Percentiles rank a stretch among this genome's conserved stretches.
These are phyloP conservation scores for Oncorhynchus mykiss DNA, from an alignment of 2,113 vertebrate species.

Conservation along the genomic window DNA sequence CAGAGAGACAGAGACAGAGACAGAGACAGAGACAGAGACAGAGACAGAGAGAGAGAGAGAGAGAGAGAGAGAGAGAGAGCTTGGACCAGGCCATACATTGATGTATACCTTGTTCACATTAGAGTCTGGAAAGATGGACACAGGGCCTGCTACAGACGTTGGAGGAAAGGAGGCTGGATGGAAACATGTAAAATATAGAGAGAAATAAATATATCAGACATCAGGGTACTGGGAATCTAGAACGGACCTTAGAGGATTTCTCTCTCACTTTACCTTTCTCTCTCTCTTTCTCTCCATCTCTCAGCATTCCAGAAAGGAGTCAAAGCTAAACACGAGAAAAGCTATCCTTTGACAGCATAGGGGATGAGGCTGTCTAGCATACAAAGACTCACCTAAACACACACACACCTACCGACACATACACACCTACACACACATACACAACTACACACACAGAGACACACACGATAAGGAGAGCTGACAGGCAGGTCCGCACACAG, in stretches of 20 bases:
- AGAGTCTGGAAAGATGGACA: not conserved
- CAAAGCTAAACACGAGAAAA: too few species aligned
- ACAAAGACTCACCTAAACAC: too few species aligned
- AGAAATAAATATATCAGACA: not conserved
- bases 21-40: conserved; percentile 5
- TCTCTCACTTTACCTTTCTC: not conserved
- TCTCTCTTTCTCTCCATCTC: not conserved
- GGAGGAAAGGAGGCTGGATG: not conserved
- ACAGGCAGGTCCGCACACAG: too few species aligned
- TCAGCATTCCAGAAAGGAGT: not conserved
- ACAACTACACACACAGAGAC: not conserved
- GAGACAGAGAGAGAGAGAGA: not conserved
- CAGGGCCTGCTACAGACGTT: not conserved
- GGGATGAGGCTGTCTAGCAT: too few species aligned
- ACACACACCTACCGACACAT: not conserved
- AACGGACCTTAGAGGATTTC: not conserved
- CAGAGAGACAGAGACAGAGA: not conserved
- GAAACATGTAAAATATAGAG: not conserved
- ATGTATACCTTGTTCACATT: conserved; percentile 49
- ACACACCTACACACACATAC: not conserved
- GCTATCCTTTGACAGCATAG: too few species aligned
- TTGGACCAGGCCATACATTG: conserved; percentile 3
- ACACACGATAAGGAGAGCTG: not conserved
- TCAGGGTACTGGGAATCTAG: not conserved
- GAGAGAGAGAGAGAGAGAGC: not conserved